Evolutionary conservation across 2,797 vertebrate genomes (phyloP), one percentile per base, ranked within the genome.

Genomic region (Bryconaethiops microstoma): DNA sequence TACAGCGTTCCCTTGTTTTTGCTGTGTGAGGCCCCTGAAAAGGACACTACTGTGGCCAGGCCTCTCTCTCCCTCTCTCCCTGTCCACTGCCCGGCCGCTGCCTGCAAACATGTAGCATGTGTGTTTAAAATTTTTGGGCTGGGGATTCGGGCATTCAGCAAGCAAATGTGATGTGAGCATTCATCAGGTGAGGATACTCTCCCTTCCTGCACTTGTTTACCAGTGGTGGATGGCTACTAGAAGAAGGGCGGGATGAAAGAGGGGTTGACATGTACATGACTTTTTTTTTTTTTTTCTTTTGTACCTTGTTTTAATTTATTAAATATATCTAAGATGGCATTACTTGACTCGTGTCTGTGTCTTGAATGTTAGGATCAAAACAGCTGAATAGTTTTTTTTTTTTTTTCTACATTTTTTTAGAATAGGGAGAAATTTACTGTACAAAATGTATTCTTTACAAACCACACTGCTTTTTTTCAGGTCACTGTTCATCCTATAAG

Each of bases 291-390:
- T 60, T 92, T 82, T 82, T 87, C 88, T 92, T 94, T 95, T 95
- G 93, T 95, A 95, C 92, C 88, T 93, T 93, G 91, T 93, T 95
- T 95, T 95, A 95, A 95, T 95, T 95, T 95, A 95, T 95, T 95
- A 95, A 95, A 95, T 94, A 93, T 94, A 94, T 95, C 90, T 92
- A 93, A 91, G 91, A 93, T 90, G 90, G 90, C 90, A 90, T 55
- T 35, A 83, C 25, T 72, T 82, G 59, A 23, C 45, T 70, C 23
- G 57, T 81, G 45, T 72, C 45, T 72, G 65, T 69, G 55, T 73
- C 42, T 50, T 75, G 19, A 62, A n/a, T 68, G 29, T 29, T 1
- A 29, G 29, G 29, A 29, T 29, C 29, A 29, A 3, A 29, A 29
- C 29, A 29, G 29, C 29, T 29, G 3, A n/a, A n/a, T n/a, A n/a